Base-by-base conservation (phyloP, 2,797 vertebrate species). In the Telmatherina bonti region DNA sequence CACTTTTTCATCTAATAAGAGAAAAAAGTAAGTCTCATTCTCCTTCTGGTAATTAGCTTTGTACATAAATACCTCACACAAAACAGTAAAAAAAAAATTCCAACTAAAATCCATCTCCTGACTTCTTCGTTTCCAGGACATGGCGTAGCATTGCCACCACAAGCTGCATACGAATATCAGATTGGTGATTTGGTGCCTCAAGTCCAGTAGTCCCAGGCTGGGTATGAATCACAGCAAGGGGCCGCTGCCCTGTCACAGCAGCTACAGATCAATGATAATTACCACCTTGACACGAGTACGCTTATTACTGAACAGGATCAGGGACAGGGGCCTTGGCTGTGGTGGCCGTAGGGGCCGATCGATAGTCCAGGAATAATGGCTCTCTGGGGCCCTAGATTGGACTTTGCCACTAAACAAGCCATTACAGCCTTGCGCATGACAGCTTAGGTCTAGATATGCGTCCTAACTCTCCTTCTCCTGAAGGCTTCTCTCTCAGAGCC, bases 301-400 rank as follows among this genome's bases (percentile, higher is more conserved):
- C 96, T 97, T 97, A 97, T 98, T 97, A 98, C 96, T 96, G 96
- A 97, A 98, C 97, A 97, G 96, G 96, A 96, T 96, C 96, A 97
- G 95, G 95, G 96, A 96, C 95, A 94, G 95, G 94, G 93, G 92
- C 90, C 91, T 72, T 77, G 84, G 88, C 85, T 73, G 79, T 10
- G 81, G 68, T 91, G 89, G 92, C 92, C 87, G 87, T 87, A 90
- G 92, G 88, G 91, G 86, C 95, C 95, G 94, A 97, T 98, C 97
- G 94, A 98, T 98, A 96, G 93, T 91, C 90, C 82, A 87, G 95
- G 93, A 97, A 96, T 96, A 97, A 98, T 97, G 96, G 94, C 95
- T 96, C 95, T 96, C 95, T 73, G 61, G 94, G 95, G 93, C 94
- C 95, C 92, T 90, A 93, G 94, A 95, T 94, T 95, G 94, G 95